A percentile compares a stretch with the other conserved stretches of the same genome.
phyloP scores from a whole-genome alignment of 2,113 vertebrate genomes.

The Hypomesus transpacificus region DNA sequence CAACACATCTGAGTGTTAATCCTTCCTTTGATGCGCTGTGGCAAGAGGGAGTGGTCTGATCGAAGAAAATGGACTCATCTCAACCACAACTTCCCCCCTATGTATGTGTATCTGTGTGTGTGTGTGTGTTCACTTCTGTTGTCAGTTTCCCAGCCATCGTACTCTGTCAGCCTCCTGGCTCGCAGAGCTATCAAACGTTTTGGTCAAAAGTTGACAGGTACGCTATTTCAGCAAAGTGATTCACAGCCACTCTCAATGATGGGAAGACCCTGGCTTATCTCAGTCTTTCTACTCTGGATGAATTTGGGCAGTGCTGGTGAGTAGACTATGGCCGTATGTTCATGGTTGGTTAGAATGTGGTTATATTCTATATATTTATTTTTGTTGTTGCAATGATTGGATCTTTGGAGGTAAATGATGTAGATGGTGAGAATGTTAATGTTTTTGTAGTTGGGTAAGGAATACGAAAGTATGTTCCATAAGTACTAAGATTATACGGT shows the following conservation, averaged over 20 bases:
- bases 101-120: conserved; percentile 25
- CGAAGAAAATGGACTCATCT: conserved; percentile 60
- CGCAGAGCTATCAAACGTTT: background rate
- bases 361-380: background rate
- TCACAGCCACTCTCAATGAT: conserved; percentile 12
- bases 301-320: conserved; percentile 64
- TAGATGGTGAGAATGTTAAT: too few species aligned
- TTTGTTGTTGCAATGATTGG: too few species aligned
- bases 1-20: too few species aligned
- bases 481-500: too few species aligned
- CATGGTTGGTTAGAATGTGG: too few species aligned
- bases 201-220: background rate
- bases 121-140: background rate
- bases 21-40: conserved; percentile 29
- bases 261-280: conserved; percentile 29
- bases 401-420: too few species aligned
- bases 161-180: background rate
- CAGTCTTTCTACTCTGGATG: conserved; percentile 57
- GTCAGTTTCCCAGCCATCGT: conserved; percentile 12
- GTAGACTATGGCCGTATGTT: conserved; percentile 21
- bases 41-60: conserved; percentile 59
- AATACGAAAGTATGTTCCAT: too few species aligned
- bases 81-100: conserved; percentile 74
- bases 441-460: too few species aligned
- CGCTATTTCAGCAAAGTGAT: background rate